These are phyloP conservation scores for Brevimyrus niger DNA, from an alignment of 2,113 vertebrate genomes.

Conservation along the genomic window DNA sequence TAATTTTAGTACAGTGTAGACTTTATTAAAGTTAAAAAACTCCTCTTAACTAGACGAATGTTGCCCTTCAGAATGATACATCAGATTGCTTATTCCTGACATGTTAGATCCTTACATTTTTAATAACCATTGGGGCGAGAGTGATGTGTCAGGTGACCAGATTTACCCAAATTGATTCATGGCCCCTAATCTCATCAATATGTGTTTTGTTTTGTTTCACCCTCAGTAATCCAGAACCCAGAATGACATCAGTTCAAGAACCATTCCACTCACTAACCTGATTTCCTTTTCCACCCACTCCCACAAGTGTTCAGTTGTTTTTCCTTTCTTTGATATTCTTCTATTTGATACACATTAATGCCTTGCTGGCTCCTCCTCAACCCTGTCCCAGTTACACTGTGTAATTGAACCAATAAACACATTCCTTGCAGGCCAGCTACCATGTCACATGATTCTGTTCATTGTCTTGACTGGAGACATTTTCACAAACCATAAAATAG, in stretches of 20 bases:
- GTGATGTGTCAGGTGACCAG: neutral
- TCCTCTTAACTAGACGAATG: neutral
- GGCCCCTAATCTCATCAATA: neutral
- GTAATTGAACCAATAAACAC: neutral
- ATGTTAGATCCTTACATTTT: neutral
- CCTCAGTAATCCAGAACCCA: neutral
- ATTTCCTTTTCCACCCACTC: neutral
- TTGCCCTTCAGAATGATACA: neutral
- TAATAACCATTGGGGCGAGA: neutral
- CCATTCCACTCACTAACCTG: neutral
- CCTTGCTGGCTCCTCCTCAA: neutral
- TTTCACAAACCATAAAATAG: constrained; percentile 65
- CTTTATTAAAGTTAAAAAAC: neutral
- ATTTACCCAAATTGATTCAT: neutral
- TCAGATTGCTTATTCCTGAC: neutral
- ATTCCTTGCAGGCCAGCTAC: neutral
- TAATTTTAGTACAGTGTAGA: neutral
- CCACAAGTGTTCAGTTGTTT: neutral
- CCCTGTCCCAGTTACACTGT: neutral
- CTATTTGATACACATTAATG: neutral
- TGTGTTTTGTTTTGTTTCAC: neutral
- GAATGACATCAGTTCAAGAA: neutral
- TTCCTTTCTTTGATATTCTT: neutral
- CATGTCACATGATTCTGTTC: neutral
- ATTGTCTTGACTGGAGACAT: neutral